Evolutionary conservation across 2,888 invertebrate species (phyloP), one percentile per base, ranked within the genome.

Genomic region (Meandrusa payeni): DNA sequence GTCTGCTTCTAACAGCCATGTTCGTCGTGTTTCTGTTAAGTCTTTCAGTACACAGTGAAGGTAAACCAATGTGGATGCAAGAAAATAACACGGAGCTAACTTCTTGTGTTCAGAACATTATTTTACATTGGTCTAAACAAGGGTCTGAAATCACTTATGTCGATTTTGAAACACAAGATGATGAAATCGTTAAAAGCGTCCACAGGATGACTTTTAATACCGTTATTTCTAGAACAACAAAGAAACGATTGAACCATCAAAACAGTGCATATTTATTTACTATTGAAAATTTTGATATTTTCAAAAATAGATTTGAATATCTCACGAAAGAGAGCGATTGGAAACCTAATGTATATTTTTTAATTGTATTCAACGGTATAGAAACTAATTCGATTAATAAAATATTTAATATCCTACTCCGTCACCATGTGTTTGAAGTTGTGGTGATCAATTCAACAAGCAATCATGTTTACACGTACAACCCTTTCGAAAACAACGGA

Each of bases 401-500:
- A 7, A 53, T 79, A 1, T 78, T 81, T 39, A 52, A 73, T 29
- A 44, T 50, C 12, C 46, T 79, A 3, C 46, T 78, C 3, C 38
- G 39, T 2, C 12, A 51, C 5, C 71, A 62, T 29, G 57, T 76
- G 0, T 41, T 44, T 6, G 55, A 73, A 20, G 70, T 64, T 0
- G 12, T 76, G 1, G 46, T 78, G 2, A 28, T 72, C 1, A 65
- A 69, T 29, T 64, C 64, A 5, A 63, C 55, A 0, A 20, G 27
- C 0, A 53, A 66, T 3, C 48, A 69, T 1, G 26, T 79, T 6
- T 77, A 67, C 42, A 62, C 72, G 1, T 80, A 76, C 47, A 70
- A 80, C 48, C 72, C 79, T 0, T 79, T 63, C 27, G 66, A 71
- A 39, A 69, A 79, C 28, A 69, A 61, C 33, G 65, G 64, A 0